Conservation (phyloP, 2,888 invertebrate genomes). For the Lasioglossum zephyrum region DNA sequence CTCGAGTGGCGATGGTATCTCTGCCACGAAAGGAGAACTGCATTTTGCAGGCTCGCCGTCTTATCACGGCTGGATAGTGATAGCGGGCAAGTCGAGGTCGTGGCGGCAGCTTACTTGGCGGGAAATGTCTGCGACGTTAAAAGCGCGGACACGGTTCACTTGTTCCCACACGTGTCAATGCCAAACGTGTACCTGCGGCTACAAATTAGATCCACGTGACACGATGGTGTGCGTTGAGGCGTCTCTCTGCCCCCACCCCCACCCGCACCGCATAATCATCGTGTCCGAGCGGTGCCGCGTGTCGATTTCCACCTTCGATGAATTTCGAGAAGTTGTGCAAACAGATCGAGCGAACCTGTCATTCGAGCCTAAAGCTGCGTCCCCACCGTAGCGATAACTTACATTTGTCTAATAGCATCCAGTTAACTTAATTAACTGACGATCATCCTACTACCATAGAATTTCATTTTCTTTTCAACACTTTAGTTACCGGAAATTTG, state of each 20-base stretch:
- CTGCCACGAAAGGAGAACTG: conserved; percentile 45
- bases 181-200: conserved; percentile 64
- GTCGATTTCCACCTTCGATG: neutral
- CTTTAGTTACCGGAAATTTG: too few species aligned
- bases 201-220: conserved; percentile 60
- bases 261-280: neutral
- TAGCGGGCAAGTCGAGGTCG: conserved; percentile 61
- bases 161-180: conserved; percentile 73
- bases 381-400: neutral
- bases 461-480: neutral
- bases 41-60: conserved; percentile 61
- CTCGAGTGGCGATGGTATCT: conserved; percentile 38
- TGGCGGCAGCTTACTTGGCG: conserved; percentile 68
- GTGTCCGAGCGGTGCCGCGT: neutral
- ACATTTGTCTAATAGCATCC: too few species aligned
- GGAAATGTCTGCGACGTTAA: conserved; percentile 60
- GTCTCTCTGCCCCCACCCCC: neutral
- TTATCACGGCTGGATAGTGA: conserved; percentile 70
- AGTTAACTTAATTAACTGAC: too few species aligned
- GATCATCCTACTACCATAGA: neutral
- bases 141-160: conserved; percentile 52
- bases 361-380: neutral
- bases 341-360: neutral
- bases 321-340: neutral
- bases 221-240: neutral